Evolutionary conservation across 2,888 invertebrate species (phyloP).

Genomic region (Lysandra bellargus): DNA sequence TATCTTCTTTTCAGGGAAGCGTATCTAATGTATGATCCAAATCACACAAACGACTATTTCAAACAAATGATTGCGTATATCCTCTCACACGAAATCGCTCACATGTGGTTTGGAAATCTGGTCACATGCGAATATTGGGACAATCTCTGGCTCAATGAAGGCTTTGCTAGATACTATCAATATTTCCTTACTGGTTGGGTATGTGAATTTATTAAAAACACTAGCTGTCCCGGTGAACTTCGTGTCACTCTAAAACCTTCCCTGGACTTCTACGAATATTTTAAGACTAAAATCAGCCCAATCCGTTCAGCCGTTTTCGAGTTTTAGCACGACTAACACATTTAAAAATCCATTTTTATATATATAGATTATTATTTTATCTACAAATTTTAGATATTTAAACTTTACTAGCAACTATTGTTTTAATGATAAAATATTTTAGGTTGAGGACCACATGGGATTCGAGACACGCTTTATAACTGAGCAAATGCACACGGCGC

Average conservation of each 20-base stretch:
- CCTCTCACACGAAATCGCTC: slow-evolving; percentile 85
- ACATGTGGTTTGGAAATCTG: slow-evolving; percentile 87
- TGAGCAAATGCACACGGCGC: slow-evolving; percentile 84
- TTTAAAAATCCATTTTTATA: no score
- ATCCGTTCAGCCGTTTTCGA: no score
- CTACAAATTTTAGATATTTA: not conserved
- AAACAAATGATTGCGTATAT: slow-evolving; percentile 80
- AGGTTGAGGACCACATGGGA: slow-evolving; percentile 83
- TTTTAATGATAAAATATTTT: slow-evolving; percentile 33
- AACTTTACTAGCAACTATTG: not conserved
- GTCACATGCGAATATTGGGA: slow-evolving; percentile 85
- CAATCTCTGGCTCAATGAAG: slow-evolving; percentile 84
- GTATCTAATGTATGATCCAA: slow-evolving; percentile 65
- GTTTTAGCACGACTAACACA: no score
- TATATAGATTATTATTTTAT: not conserved
- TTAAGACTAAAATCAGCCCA: no score
- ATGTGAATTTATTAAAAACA: slow-evolving; percentile 40
- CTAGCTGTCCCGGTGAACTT: no score
- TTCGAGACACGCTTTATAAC: slow-evolving; percentile 85
- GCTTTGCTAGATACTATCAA: slow-evolving; percentile 87
- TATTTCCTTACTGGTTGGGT: slow-evolving; percentile 83
- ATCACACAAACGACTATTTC: slow-evolving; percentile 61
- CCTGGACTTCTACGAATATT: no score
- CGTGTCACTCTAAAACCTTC: no score
- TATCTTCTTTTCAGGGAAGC: slow-evolving; percentile 58